Percentiles rank a stretch among this genome's conserved stretches.
Conservation (phyloP, 2,797 vertebrate genomes). For the Discoglossus pictus region DNA sequence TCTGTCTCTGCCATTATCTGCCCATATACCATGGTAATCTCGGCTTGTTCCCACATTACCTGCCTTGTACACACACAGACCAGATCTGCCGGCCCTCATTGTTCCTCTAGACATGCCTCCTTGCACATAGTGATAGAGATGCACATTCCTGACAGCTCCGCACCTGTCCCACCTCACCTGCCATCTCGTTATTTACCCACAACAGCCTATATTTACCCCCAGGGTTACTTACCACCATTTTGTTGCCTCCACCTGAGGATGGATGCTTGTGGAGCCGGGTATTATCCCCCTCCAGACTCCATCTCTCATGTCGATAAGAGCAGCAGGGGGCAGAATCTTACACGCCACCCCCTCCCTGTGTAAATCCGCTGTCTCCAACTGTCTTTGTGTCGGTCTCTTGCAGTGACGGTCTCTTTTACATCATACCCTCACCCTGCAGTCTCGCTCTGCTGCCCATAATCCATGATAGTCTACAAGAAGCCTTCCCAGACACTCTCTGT, state of each 20-base stretch:
- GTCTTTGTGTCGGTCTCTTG: conserved; percentile 12
- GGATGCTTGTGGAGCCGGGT: not conserved
- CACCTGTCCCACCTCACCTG: too few species aligned
- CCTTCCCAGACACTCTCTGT: conserved; percentile 4
- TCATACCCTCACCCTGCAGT: not conserved
- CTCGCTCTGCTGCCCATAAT: not conserved
- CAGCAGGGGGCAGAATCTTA: not conserved
- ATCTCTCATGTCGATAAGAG: not conserved
- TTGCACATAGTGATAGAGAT: too few species aligned
- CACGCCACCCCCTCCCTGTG: not conserved
- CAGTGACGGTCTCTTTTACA: not conserved
- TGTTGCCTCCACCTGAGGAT: conserved; percentile 1
- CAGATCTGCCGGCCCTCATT: too few species aligned
- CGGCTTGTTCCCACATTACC: too few species aligned
- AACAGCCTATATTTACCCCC: too few species aligned
- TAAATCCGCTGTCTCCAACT: not conserved
- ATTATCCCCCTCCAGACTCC: conserved; percentile 23
- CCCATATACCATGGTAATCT: too few species aligned
- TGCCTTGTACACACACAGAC: too few species aligned
- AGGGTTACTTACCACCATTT: conserved; percentile 42
- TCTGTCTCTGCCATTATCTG: too few species aligned
- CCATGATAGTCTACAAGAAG: not conserved
- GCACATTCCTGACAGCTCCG: not conserved
- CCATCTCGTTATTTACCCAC: not conserved
- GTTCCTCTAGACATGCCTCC: too few species aligned